These are phyloP conservation scores for Acestrorhynchus altus DNA, from an alignment of 2,797 vertebrate genomes.

Conservation along the genomic window DNA sequence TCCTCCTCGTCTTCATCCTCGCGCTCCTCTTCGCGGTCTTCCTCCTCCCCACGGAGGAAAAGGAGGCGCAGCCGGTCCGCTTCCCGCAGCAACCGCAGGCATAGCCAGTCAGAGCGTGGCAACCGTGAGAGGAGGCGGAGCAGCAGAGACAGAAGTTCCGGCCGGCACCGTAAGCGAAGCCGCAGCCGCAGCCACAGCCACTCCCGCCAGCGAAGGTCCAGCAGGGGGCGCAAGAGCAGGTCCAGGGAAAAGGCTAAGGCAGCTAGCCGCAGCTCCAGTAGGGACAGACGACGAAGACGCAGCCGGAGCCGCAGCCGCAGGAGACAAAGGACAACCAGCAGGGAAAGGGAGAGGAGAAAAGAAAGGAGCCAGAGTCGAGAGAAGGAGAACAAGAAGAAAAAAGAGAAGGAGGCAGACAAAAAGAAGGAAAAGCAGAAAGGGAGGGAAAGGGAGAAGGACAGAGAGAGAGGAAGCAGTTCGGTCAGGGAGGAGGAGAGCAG, in stretches of 20 bases:
- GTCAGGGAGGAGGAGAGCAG: constrained; percentile 83
- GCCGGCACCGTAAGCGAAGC: constrained; percentile 86
- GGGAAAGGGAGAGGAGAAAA: constrained; percentile 89
- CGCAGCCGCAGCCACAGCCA: constrained; percentile 79
- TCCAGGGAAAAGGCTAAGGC: constrained; percentile 84
- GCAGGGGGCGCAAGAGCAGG: constrained; percentile 76
- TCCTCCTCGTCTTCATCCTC: constrained; percentile 93
- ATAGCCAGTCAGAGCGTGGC: constrained; percentile 81
- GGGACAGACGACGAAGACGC: constrained; percentile 88
- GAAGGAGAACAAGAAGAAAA: constrained; percentile 79
- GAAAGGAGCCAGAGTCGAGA: constrained; percentile 85
- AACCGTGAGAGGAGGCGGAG: constrained; percentile 86
- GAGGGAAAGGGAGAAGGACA: constrained; percentile 78
- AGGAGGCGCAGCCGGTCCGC: constrained; percentile 82
- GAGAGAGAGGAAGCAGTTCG: constrained; percentile 76
- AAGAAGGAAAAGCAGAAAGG: constrained; percentile 74
- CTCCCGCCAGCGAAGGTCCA: constrained; percentile 83
- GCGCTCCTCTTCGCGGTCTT: constrained; percentile 90
- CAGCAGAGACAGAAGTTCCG: constrained; percentile 78
- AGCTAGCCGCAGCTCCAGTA: constrained; percentile 83
- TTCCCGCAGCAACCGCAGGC: constrained; percentile 81
- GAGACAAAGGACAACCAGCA: constrained; percentile 90
- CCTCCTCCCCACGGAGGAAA: constrained; percentile 87
- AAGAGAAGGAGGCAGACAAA: constrained; percentile 58
- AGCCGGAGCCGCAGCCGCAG: constrained; percentile 87